Conservation (phyloP, 1,140 invertebrate species). For the Globodera rostochiensis region DNA sequence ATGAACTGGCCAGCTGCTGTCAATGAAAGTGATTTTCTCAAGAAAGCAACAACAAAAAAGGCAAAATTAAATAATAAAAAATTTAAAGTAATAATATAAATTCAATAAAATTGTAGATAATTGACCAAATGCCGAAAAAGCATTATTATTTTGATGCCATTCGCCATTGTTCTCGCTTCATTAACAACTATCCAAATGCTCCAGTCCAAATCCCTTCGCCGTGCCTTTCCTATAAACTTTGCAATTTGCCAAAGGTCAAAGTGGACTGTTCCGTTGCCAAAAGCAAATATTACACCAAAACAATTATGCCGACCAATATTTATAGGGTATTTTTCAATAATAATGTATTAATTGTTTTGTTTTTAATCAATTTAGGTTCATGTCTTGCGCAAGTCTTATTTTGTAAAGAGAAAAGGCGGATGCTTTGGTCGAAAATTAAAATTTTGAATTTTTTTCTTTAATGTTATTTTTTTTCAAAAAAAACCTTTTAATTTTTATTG, state of each 20-base stretch:
- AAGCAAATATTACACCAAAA: neutral
- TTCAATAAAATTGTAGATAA: slow-evolving; percentile 10
- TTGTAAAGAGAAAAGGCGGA: neutral
- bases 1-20: neutral
- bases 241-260: slow-evolving; percentile 22
- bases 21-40: neutral
- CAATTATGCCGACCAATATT: neutral
- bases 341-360: neutral
- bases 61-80: neutral
- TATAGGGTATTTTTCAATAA: neutral
- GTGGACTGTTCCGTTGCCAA: slow-evolving; percentile 9
- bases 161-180: slow-evolving; percentile 22
- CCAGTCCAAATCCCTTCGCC: neutral
- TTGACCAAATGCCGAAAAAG: slow-evolving; percentile 5
- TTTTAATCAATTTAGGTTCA: neutral
- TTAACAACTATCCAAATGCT: slow-evolving; percentile 14
- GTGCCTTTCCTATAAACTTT: slow-evolving; percentile 24
- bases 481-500: too few relatives aligned
- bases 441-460: neutral
- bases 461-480: too few relatives aligned
- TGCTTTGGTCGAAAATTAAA: neutral
- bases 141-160: slow-evolving; percentile 26
- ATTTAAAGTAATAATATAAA: neutral
- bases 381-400: neutral
- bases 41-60: neutral